Evolutionary conservation across 2,888 invertebrate genomes (phyloP).

Genomic region (Dyspetes luteomarginatus): DNA sequence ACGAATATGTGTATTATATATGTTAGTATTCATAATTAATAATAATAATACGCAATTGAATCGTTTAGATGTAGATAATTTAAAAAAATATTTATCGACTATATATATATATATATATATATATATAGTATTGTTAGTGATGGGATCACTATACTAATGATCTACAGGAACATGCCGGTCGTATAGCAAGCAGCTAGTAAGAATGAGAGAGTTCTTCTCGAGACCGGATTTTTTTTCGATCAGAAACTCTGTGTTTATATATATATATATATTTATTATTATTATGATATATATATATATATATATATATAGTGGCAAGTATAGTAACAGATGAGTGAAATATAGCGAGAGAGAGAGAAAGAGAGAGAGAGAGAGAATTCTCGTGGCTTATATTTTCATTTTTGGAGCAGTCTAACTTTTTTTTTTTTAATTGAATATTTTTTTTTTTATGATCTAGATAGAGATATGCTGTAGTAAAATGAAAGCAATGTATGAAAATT

Average conservation of each 20-base stretch:
- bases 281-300: neutral
- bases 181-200: slow-evolving; percentile 81
- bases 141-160: slow-evolving; percentile 66
- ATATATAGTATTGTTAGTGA: slow-evolving; percentile 56
- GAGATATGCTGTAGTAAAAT: slow-evolving; percentile 4
- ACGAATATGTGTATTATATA: neutral
- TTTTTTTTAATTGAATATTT: neutral
- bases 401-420: neutral
- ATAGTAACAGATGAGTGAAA: slow-evolving; percentile 8
- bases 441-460: neutral
- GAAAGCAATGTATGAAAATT: slow-evolving; percentile 15
- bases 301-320: slow-evolving; percentile 23
- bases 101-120: slow-evolving; percentile 29
- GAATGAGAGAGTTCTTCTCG: slow-evolving; percentile 63
- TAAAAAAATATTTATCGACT: slow-evolving; percentile 30
- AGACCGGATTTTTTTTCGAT: slow-evolving; percentile 48
- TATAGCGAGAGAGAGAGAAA: slow-evolving; percentile 38
- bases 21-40: neutral
- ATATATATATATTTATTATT: slow-evolving; percentile 26
- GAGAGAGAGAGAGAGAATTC: slow-evolving; percentile 30
- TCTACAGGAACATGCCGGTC: slow-evolving; percentile 83
- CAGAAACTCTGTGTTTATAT: slow-evolving; percentile 43
- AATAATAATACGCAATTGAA: slow-evolving; percentile 28
- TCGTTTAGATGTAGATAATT: neutral
- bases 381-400: slow-evolving; percentile 36